Percentiles rank a stretch among this genome's conserved stretches.
These are phyloP conservation scores for Columba guinea DNA, from an alignment of 2,797 vertebrate species.

Conservation along the genomic window DNA sequence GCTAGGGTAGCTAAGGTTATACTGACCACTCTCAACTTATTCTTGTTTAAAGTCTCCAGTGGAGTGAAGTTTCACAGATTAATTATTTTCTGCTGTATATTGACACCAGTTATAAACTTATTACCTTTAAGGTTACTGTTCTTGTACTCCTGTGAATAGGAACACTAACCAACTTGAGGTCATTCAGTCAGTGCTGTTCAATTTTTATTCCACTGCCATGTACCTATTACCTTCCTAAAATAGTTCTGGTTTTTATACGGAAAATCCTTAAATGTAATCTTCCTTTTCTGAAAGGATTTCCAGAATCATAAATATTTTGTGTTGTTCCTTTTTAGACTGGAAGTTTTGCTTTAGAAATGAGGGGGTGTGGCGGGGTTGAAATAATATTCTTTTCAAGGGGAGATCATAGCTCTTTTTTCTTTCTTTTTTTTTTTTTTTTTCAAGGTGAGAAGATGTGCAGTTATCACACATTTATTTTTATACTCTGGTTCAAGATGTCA, in stretches of 20 bases:
- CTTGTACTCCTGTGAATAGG: not conserved
- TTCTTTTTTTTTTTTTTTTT: slow-evolving; percentile 15
- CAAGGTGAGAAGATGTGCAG: not conserved
- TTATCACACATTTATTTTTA: not conserved
- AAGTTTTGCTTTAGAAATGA: not conserved
- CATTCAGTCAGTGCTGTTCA: not conserved
- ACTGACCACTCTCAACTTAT: not conserved
- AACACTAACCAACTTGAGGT: not conserved
- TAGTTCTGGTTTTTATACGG: not conserved
- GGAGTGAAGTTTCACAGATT: not conserved
- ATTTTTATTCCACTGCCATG: not conserved
- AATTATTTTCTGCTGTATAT: not conserved
- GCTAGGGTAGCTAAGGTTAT: not conserved
- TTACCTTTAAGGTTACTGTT: not conserved
- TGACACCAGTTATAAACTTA: not conserved
- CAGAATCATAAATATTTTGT: not conserved
- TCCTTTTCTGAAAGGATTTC: not conserved
- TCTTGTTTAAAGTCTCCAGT: not conserved
- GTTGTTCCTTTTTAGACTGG: not conserved
- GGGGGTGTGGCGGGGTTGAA: not conserved
- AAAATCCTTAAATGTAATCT: not conserved
- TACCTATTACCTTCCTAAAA: not conserved
- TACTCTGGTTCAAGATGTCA: not conserved
- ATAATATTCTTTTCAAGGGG: not conserved
- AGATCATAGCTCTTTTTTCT: not conserved